These are phyloP conservation scores for Caerostris extrusa DNA, from an alignment of 1,140 invertebrate genomes.

Conservation along the genomic window DNA sequence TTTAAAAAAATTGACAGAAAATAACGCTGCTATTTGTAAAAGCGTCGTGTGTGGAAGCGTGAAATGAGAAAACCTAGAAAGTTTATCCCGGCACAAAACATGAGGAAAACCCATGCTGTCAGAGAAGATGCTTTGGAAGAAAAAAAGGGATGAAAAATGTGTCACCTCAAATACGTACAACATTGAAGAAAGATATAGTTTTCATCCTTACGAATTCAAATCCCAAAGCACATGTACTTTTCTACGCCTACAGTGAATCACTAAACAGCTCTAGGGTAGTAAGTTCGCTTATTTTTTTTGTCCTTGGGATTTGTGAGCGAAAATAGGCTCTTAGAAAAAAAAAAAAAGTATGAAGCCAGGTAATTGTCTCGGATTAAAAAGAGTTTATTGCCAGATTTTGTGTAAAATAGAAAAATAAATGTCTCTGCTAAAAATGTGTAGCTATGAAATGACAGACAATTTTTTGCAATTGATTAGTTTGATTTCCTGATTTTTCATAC, in stretches of 20 bases:
- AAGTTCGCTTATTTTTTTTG: not conserved
- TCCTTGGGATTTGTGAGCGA: not conserved
- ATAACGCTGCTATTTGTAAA: constrained; percentile 6
- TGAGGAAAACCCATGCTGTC: constrained; percentile 3
- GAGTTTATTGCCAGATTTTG: not conserved
- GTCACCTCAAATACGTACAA: constrained; percentile 17
- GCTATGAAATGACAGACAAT: no score
- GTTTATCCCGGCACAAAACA: constrained; percentile 34
- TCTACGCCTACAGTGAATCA: not conserved
- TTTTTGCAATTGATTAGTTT: no score
- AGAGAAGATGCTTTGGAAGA: not conserved
- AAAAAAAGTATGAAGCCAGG: not conserved
- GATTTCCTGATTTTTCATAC: no score
- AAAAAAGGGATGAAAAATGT: constrained; percentile 7
- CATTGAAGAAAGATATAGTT: not conserved
- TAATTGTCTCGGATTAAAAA: not conserved
- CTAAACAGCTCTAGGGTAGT: not conserved
- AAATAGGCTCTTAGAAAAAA: not conserved
- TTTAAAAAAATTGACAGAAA: not conserved
- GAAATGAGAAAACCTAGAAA: constrained; percentile 33
- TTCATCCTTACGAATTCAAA: constrained; percentile 3
- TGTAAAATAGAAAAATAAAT: not conserved
- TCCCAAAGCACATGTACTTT: not conserved
- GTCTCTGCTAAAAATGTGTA: no score
- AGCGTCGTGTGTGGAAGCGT: not conserved